Base-by-base conservation (phyloP, 2,797 vertebrate genomes). In the Lindbergichthys nudifrons region DNA sequence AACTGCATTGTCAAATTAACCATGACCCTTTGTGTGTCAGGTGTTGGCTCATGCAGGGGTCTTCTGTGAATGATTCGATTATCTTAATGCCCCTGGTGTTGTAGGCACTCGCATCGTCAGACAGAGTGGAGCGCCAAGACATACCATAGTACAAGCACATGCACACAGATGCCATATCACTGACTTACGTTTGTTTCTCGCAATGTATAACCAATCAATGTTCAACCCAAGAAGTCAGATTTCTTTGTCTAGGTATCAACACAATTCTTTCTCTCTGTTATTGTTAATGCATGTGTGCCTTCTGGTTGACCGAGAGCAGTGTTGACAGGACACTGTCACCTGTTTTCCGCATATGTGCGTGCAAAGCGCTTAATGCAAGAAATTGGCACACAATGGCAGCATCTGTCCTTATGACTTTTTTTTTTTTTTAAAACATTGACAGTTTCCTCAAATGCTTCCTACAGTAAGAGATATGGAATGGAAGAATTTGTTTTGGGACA, bases 31-130 rank as follows among this genome's bases (percentile, higher is more conserved):
- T 64, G 71, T 57, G 68, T 62, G 68, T 86, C 81, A 85, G 81
- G 79, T 85, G 77, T 57, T 77, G 81, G 75, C 72, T 51, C 51
- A 50, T 21, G 42, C 41, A 10, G 16, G 46, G 63, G 32, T 26
- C 50, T 21, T 75, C 81, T 82, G 80, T 88, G 86, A 88, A 89
- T 83, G 81, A 89, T 81, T n/a, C 51, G 75, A 88, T 89, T 85
- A 85, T 88, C 67, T 72, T 47, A 65, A 83, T 81, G 73, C 71
- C 53, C 64, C 2, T 60, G 67, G 30, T 71, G 73, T 3, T 39
- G 77, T 51, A 54, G 48, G 68, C 21, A 45, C 77, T 69, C 14
- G 14, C 76, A 79, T 84, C 56, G 26, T 79, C 82, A 80, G 89
- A 87, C 82, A 79, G 52, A 1, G 65, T 15, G 82, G 84, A 75